Conservation (phyloP, 1,140 invertebrate species). For the Acromyrmex heyeri region DNA sequence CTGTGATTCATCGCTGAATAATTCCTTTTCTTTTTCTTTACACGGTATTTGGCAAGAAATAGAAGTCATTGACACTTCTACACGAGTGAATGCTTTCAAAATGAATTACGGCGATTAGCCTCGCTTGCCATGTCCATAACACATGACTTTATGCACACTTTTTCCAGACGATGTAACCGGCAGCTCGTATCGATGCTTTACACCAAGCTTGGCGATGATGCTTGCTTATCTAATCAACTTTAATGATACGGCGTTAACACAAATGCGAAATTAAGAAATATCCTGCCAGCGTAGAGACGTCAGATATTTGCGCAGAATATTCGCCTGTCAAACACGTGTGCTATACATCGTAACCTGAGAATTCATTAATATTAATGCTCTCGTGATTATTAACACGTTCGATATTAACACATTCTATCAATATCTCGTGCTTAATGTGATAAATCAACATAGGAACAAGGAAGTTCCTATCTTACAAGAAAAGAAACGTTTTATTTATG, state of each 20-base stretch:
- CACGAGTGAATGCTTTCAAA: slow-evolving; percentile 18
- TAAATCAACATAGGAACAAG: slow-evolving; percentile 6
- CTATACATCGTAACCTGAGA: not conserved
- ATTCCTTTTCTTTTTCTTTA: slow-evolving; percentile 34
- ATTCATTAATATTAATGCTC: slow-evolving; percentile 55
- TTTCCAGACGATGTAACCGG: slow-evolving; percentile 3
- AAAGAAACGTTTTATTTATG: not conserved
- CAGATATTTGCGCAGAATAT: slow-evolving; percentile 35
- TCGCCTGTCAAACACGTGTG: not conserved
- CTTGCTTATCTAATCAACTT: slow-evolving; percentile 5
- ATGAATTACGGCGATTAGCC: slow-evolving; percentile 23
- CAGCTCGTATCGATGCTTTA: not conserved
- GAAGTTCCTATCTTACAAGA: not conserved
- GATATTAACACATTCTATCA: not conserved
- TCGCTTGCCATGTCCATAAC: slow-evolving; percentile 4
- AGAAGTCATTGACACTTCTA: slow-evolving; percentile 54
- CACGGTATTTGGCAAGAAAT: slow-evolving; percentile 5
- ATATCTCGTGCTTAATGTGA: not conserved
- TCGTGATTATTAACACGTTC: slow-evolving; percentile 44
- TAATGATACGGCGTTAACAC: slow-evolving; percentile 24
- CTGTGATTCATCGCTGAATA: not conserved
- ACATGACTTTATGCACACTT: slow-evolving; percentile 20
- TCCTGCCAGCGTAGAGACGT: not conserved
- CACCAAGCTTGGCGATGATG: slow-evolving; percentile 3
- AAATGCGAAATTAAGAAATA: slow-evolving; percentile 49